Conservation (phyloP, 2,113 vertebrate species). For the Ictidomys tridecemlineatus region DNA sequence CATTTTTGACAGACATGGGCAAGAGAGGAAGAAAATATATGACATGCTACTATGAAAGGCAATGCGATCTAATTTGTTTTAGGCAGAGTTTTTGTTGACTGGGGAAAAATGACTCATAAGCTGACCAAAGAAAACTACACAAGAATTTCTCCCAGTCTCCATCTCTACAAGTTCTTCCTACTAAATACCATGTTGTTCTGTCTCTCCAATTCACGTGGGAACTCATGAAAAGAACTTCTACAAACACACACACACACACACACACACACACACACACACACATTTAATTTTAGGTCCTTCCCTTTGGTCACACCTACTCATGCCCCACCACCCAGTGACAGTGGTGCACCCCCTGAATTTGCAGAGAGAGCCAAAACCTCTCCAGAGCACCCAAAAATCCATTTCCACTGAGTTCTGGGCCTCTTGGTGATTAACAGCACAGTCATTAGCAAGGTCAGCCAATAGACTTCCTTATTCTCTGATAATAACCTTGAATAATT, state of each 20-base stretch:
- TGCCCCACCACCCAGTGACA: no score
- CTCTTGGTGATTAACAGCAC: not conserved
- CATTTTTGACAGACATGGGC: slow-evolving; percentile 48
- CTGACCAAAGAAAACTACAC: not conserved
- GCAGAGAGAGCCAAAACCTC: not conserved
- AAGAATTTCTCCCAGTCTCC: not conserved
- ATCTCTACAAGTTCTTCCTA: not conserved
- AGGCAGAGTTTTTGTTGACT: not conserved
- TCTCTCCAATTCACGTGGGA: not conserved
- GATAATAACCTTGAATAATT: not conserved
- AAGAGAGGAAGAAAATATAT: slow-evolving; percentile 33
- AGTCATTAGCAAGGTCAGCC: not conserved
- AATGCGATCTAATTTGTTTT: not conserved
- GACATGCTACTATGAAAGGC: slow-evolving; percentile 7
- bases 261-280: no score
- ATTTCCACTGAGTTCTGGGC: not conserved
- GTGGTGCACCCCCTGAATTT: rapidly evolving
- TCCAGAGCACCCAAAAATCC: not conserved
- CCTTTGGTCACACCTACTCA: not conserved
- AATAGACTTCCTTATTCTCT: not conserved
- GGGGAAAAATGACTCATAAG: not conserved
- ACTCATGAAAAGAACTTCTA: not conserved
- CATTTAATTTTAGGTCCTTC: not conserved
- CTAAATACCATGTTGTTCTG: not conserved
- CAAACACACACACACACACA: not conserved